Percentiles rank a stretch among this genome's conserved stretches.
Evolutionary conservation across 2,888 invertebrate genomes (phyloP).

Genomic region (Diadegma fenestrale): DNA sequence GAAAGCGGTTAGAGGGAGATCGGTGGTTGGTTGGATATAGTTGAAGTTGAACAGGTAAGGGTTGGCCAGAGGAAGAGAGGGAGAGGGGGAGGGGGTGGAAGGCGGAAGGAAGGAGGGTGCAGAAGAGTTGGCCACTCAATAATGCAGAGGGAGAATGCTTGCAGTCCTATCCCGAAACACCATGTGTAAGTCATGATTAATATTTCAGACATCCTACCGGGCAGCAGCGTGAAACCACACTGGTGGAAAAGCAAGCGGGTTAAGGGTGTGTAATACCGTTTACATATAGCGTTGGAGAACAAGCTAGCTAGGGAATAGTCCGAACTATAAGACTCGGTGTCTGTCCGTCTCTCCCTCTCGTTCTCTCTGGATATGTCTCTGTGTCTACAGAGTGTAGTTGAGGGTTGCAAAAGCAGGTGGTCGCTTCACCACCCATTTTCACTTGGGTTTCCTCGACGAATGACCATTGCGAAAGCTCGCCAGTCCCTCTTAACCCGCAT

Average conservation of each 20-base stretch:
- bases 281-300: conserved; percentile 29
- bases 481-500: conserved; percentile 27
- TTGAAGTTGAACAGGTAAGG: conserved; percentile 54
- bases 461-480: conserved; percentile 77
- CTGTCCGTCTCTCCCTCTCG: background rate
- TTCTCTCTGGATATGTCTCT: conserved; percentile 8
- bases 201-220: conserved; percentile 79
- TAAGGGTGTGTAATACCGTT: conserved; percentile 61
- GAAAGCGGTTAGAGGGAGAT: conserved; percentile 34
- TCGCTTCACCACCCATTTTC: conserved; percentile 47
- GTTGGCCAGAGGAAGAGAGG: conserved; percentile 7
- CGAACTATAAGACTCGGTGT: conserved; percentile 22
- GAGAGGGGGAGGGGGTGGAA: conserved; percentile 4
- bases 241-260: conserved; percentile 56
- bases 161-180: conserved; percentile 73
- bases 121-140: conserved; percentile 77
- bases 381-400: conserved; percentile 24
- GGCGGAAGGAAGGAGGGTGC: conserved; percentile 22
- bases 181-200: conserved; percentile 82
- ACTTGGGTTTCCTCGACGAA: conserved; percentile 61
- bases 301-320: conserved; percentile 46
- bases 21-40: conserved; percentile 18
- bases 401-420: conserved; percentile 44
- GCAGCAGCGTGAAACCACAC: conserved; percentile 57
- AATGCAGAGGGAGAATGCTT: conserved; percentile 80